A percentile compares a stretch with the other conserved stretches of the same genome.
Evolutionary conservation across 2,113 vertebrate genomes (phyloP).

Genomic region (Ammodytes dubius): DNA sequence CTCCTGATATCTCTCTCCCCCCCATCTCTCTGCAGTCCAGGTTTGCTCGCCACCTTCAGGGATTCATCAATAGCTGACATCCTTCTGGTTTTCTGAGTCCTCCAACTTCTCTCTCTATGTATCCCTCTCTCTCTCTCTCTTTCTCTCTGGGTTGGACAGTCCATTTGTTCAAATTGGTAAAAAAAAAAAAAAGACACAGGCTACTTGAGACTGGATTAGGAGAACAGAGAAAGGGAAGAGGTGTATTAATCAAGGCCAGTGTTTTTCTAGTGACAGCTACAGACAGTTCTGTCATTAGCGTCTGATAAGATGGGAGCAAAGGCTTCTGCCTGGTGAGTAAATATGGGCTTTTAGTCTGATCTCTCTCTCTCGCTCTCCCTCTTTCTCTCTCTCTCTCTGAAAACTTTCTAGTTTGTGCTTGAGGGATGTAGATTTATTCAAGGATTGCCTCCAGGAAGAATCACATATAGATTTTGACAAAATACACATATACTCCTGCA

Average conservation of each 20-base stretch:
- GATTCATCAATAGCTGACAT: slow-evolving; percentile 66
- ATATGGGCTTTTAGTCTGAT: slow-evolving; percentile 40
- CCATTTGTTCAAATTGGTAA: slow-evolving; percentile 64
- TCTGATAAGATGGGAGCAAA: slow-evolving; percentile 47
- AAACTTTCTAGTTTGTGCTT: slow-evolving; percentile 17
- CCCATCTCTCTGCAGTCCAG: slow-evolving; percentile 17
- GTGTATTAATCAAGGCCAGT: slow-evolving; percentile 71
- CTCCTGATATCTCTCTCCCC: slow-evolving; percentile 55
- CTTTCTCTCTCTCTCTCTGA: background rate
- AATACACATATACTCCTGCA: slow-evolving; percentile 9
- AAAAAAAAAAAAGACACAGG: slow-evolving; percentile 45
- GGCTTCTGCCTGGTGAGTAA: slow-evolving; percentile 44
- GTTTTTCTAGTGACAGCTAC: slow-evolving; percentile 66
- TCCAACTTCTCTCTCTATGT: slow-evolving; percentile 4
- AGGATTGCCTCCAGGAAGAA: slow-evolving; percentile 9
- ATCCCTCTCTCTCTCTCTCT: background rate
- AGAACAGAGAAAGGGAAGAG: slow-evolving; percentile 52
- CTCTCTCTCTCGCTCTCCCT: background rate
- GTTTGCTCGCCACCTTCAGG: slow-evolving; percentile 35
- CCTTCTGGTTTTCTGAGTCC: slow-evolving; percentile 54
- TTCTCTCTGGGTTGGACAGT: slow-evolving; percentile 48
- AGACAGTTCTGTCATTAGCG: slow-evolving; percentile 69
- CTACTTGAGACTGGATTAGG: slow-evolving; percentile 71
- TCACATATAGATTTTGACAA: slow-evolving; percentile 11
- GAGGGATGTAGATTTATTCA: slow-evolving; percentile 25